A percentile compares a stretch with the other conserved stretches of the same genome.
Evolutionary conservation across 2,113 vertebrate genomes (phyloP).

Genomic region (Paedocypris sp.): DNA sequence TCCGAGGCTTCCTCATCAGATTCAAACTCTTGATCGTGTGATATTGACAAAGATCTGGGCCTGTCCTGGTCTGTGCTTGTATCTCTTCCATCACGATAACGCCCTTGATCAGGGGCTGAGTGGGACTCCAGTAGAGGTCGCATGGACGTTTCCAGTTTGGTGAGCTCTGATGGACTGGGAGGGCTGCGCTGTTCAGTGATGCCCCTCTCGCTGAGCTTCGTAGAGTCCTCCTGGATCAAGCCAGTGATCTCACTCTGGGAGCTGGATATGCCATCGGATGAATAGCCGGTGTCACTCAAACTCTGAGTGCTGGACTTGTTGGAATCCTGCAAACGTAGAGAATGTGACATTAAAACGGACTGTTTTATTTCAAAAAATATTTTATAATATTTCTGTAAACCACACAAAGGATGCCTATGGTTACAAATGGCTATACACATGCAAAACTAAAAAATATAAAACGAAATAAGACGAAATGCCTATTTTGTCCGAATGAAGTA

Average conservation of each 20-base stretch:
- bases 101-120: slow-evolving; percentile 41
- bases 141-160: slow-evolving; percentile 82
- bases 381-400: no score
- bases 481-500: no score
- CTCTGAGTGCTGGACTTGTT: slow-evolving; percentile 88
- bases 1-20: slow-evolving; percentile 89
- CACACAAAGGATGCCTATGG: no score
- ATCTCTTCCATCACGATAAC: slow-evolving; percentile 33
- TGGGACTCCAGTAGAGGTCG: slow-evolving; percentile 76
- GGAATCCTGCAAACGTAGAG: slow-evolving; percentile 62
- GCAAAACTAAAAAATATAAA: no score
- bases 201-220: slow-evolving; percentile 79
- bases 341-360: background rate
- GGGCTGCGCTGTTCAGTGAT: slow-evolving; percentile 56
- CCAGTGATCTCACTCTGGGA: slow-evolving; percentile 91
- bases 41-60: slow-evolving; percentile 83
- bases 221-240: slow-evolving; percentile 78
- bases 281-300: slow-evolving; percentile 95
- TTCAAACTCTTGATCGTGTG: slow-evolving; percentile 72
- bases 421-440: no score
- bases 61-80: slow-evolving; percentile 52
- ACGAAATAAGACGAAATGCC: no score
- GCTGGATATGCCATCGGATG: slow-evolving; percentile 90
- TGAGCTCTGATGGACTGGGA: slow-evolving; percentile 81
- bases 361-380: background rate